Evolutionary conservation across 2,113 vertebrate species (phyloP).

Genomic region (Eonycteris spelaea): DNA sequence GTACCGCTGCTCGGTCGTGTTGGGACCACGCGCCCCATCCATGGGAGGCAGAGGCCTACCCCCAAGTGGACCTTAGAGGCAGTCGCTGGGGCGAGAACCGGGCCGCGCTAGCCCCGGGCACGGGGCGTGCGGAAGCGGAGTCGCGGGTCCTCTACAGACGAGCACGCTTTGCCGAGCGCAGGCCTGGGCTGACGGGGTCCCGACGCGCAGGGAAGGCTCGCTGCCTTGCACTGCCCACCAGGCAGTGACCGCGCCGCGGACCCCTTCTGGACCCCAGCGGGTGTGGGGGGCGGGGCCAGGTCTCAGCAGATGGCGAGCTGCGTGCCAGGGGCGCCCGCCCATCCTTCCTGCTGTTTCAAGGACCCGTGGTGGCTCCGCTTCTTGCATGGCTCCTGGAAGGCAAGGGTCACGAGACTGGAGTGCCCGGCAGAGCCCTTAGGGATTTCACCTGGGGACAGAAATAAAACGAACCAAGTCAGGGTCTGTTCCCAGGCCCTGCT

Average conservation of each 20-base stretch:
- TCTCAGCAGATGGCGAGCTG: constrained; percentile 66
- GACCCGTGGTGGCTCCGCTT: constrained; percentile 61
- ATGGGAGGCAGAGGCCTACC: neutral
- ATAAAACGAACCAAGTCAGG: neutral
- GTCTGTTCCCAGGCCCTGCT: no score
- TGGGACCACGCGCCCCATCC: neutral
- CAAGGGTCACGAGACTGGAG: constrained; percentile 78
- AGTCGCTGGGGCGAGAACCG: neutral
- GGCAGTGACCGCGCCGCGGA: neutral
- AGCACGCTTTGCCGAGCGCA: neutral
- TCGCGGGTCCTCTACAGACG: neutral
- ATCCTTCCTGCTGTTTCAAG: constrained; percentile 74
- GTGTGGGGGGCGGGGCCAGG: neutral
- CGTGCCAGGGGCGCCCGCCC: constrained; percentile 69
- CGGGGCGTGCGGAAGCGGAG: neutral
- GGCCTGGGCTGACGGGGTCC: neutral
- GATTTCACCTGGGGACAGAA: constrained; percentile 82
- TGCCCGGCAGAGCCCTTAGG: constrained; percentile 71
- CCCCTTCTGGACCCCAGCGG: neutral
- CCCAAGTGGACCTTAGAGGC: neutral
- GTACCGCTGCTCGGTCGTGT: neutral
- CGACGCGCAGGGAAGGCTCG: neutral
- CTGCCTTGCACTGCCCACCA: neutral
- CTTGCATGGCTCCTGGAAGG: constrained; percentile 54
- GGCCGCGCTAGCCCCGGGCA: accelerated